Evolutionary conservation across 2,888 invertebrate species (phyloP).

Genomic region (Torymus aiolomorphi): DNA sequence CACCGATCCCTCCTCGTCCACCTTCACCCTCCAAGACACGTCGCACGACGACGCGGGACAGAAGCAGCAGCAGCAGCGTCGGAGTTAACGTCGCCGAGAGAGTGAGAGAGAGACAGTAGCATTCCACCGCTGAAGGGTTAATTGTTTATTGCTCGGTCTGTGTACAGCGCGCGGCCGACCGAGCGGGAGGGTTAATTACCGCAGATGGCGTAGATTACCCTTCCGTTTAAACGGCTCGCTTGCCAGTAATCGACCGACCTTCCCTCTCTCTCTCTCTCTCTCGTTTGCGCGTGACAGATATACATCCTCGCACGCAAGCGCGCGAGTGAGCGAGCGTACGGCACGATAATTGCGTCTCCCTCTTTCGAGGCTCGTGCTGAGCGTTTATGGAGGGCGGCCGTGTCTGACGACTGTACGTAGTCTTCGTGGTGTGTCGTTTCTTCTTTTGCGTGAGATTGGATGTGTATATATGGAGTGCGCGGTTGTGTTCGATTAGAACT

Average conservation of each 20-base stretch:
- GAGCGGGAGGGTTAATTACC: conserved; percentile 43
- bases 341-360: conserved; percentile 44
- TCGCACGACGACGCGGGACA: too few relatives aligned
- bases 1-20: too few relatives aligned
- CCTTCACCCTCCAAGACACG: too few relatives aligned
- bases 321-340: too few relatives aligned
- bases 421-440: too few relatives aligned
- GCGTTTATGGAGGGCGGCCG: too few relatives aligned
- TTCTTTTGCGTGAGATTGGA: too few relatives aligned
- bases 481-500: too few relatives aligned
- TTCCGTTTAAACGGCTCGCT: conserved; percentile 46
- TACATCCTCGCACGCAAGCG: conserved; percentile 21
- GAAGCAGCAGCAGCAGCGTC: too few relatives aligned
- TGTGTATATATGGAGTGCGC: too few relatives aligned
- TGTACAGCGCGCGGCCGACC: background rate
- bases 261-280: conserved; percentile 23
- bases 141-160: conserved; percentile 46
- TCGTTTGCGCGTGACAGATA: conserved; percentile 37
- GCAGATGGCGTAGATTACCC: conserved; percentile 53
- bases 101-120: background rate
- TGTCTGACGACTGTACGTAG: too few relatives aligned
- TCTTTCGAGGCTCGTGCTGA: conserved; percentile 4
- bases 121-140: conserved; percentile 42
- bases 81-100: too few relatives aligned
- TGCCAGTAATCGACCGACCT: conserved; percentile 45